Percentiles rank a stretch among this genome's conserved stretches.
Evolutionary conservation across 2,113 vertebrate species (phyloP).

Genomic region (Pterocles gutturalis): DNA sequence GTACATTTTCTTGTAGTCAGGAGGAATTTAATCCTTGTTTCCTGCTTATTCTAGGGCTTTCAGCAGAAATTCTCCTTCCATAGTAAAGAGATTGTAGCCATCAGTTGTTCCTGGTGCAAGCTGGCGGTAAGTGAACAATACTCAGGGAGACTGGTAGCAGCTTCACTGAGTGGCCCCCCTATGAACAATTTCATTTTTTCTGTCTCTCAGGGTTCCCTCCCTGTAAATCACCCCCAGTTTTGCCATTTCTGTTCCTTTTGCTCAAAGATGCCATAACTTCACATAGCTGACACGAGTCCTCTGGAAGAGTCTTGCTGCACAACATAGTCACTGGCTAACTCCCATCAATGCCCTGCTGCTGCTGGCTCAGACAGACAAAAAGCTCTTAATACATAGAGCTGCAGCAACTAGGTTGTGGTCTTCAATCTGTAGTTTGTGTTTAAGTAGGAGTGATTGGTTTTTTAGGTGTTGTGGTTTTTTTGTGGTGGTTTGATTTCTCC

Average conservation of each 20-base stretch:
- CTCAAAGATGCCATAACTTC: neutral
- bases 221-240: neutral
- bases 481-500: neutral
- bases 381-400: neutral
- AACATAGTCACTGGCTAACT: neutral
- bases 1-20: neutral
- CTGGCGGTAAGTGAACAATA: constrained; percentile 87
- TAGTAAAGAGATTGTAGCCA: constrained; percentile 98
- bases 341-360: neutral
- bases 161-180: neutral
- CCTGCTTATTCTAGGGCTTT: constrained; percentile 85
- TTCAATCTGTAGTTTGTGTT: neutral
- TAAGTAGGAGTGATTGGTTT: neutral
- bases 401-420: neutral
- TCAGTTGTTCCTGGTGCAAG: constrained; percentile 99
- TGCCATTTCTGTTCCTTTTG: neutral
- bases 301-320: neutral
- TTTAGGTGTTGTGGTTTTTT: neutral
- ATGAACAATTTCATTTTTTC: neutral
- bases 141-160: neutral
- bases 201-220: neutral
- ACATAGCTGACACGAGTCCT: neutral
- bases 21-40: neutral
- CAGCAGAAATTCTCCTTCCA: constrained; percentile 98
- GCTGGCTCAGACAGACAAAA: neutral